These are phyloP conservation scores for Gopherus flavomarginatus DNA, from an alignment of 2,113 vertebrate genomes.

Conservation along the genomic window DNA sequence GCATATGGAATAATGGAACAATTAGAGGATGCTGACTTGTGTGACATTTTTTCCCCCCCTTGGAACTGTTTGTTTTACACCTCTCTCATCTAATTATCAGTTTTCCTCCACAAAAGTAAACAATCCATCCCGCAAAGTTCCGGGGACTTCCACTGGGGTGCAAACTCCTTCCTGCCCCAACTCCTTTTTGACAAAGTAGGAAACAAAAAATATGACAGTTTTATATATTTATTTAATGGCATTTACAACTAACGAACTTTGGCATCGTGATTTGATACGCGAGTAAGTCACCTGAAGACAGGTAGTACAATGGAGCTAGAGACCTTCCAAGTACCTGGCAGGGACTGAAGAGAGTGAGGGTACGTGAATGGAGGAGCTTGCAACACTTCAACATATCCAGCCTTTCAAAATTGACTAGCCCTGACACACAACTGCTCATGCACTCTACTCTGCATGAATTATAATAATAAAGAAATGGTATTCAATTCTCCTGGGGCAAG, in stretches of 20 bases:
- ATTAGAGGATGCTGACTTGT: background rate
- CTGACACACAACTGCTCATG: background rate
- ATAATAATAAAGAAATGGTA: background rate
- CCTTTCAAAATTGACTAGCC: background rate
- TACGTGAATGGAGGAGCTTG: background rate
- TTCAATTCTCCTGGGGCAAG: background rate
- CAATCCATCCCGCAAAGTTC: background rate
- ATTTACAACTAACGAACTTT: background rate
- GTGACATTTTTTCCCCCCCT: background rate
- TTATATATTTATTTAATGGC: background rate
- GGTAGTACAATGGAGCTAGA: background rate
- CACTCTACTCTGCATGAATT: background rate
- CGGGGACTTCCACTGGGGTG: background rate
- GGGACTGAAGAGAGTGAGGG: background rate
- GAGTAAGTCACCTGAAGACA: background rate
- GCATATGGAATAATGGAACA: background rate
- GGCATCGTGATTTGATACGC: background rate
- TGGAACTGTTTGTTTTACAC: conserved; percentile 22
- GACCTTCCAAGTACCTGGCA: background rate
- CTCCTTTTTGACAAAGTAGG: background rate
- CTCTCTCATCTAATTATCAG: conserved; percentile 25
- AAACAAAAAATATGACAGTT: background rate
- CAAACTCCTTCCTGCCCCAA: background rate
- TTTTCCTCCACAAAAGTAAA: background rate
- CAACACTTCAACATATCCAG: background rate